A percentile compares a stretch with the other conserved stretches of the same genome.
These are phyloP conservation scores for Ormyrus nitidulus DNA, from an alignment of 2,888 invertebrate species.

Conservation along the genomic window DNA sequence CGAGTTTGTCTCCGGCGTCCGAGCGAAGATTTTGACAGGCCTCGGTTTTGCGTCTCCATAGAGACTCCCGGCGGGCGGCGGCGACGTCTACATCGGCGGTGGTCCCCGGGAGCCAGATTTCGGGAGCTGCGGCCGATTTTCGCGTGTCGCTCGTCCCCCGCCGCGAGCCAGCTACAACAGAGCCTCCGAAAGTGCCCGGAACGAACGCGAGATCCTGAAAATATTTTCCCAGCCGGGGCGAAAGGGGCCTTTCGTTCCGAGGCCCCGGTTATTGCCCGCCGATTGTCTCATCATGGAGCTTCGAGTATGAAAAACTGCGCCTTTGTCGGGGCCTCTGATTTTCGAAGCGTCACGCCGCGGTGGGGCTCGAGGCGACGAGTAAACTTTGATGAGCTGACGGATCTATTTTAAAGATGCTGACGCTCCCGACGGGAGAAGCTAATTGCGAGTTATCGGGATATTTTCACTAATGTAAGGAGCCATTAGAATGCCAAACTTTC, in stretches of 20 bases:
- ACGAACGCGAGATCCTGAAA: conserved; percentile 33
- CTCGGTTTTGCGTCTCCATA: conserved; percentile 63
- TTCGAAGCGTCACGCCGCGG: too few species aligned
- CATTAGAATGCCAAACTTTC: too few species aligned
- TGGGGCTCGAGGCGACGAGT: too few species aligned
- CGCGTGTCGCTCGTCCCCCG: background rate
- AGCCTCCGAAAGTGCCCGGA: conserved; percentile 3
- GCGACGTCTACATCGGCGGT: conserved; percentile 46
- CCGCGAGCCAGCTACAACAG: background rate
- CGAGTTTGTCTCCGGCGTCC: conserved; percentile 54
- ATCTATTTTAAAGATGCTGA: too few species aligned
- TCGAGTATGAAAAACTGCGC: too few species aligned
- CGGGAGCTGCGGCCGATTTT: conserved; percentile 38
- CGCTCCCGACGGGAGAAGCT: too few species aligned
- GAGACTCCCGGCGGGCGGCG: conserved; percentile 58
- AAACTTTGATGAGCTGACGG: too few species aligned
- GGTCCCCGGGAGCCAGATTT: conserved; percentile 10
- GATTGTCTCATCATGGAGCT: conserved; percentile 10
- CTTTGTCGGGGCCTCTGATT: too few species aligned
- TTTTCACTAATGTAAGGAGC: too few species aligned
- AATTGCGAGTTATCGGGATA: too few species aligned
- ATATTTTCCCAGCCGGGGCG: conserved; percentile 36
- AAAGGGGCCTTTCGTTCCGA: conserved; percentile 21
- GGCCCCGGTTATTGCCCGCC: background rate
- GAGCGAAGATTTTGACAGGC: conserved; percentile 62